A percentile compares a stretch with the other conserved stretches of the same genome.
phyloP scores from a whole-genome alignment of 2,797 vertebrate species.

The Cynodonichthys magdalenae region DNA sequence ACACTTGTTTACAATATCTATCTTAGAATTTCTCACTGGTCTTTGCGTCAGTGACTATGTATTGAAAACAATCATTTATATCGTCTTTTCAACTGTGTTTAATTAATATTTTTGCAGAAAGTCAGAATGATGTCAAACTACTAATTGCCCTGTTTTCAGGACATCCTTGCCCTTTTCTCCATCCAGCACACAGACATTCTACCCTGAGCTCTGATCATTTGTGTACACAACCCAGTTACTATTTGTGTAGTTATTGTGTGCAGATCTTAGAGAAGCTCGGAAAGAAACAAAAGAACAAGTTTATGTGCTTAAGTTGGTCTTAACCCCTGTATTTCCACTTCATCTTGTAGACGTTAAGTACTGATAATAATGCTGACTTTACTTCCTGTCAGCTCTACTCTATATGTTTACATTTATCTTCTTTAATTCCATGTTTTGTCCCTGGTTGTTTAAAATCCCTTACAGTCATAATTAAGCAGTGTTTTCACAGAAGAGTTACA shows the following conservation, averaged over 20 bases:
- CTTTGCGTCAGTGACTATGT: not conserved
- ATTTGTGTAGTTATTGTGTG: slow-evolving; percentile 39
- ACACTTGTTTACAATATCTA: not conserved
- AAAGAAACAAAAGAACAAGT: slow-evolving; percentile 10
- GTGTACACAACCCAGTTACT: slow-evolving; percentile 40
- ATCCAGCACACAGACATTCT: slow-evolving; percentile 10
- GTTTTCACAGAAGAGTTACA: not conserved
- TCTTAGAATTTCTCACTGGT: not conserved
- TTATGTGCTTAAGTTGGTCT: slow-evolving; percentile 26
- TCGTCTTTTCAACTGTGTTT: not conserved
- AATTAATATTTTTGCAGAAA: not conserved
- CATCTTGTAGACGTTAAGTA: slow-evolving; percentile 19
- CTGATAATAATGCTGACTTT: slow-evolving; percentile 4
- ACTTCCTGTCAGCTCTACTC: not conserved
- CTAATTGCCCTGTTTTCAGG: not conserved
- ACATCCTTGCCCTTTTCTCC: slow-evolving; percentile 1
- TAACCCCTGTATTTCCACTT: slow-evolving; percentile 31
- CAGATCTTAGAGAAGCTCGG: slow-evolving; percentile 18
- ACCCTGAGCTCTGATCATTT: slow-evolving; percentile 30
- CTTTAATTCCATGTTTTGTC: not conserved
- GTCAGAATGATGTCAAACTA: not conserved
- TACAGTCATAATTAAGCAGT: not conserved
- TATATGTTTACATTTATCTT: not conserved
- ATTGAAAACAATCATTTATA: not conserved
- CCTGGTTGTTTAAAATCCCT: slow-evolving; percentile 6